These are phyloP conservation scores for Cotesia glomerata DNA, from an alignment of 1,140 invertebrate species.

Conservation along the genomic window DNA sequence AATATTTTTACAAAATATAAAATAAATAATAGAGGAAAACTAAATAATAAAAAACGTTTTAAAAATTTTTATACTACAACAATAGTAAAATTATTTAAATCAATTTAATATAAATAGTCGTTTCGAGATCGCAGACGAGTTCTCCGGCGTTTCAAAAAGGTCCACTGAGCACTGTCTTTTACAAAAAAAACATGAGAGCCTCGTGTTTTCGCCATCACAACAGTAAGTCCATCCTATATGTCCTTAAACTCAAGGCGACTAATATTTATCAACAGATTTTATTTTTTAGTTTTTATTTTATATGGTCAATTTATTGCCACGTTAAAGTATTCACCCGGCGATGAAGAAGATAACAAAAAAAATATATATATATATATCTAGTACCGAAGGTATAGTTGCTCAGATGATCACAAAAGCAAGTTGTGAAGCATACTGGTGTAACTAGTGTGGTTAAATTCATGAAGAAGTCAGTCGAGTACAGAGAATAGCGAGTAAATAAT, in stretches of 20 bases:
- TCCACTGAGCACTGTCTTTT: constrained; percentile 16
- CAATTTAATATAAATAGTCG: background rate
- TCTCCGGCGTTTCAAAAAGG: constrained; percentile 12
- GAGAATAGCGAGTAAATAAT: constrained; percentile 47
- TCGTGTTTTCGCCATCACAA: constrained; percentile 23
- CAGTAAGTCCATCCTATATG: constrained; percentile 11
- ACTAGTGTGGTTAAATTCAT: too few relatives aligned
- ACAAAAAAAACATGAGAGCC: background rate
- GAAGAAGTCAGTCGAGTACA: constrained; percentile 15
- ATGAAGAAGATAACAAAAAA: background rate
- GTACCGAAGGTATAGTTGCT: background rate
- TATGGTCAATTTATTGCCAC: too few relatives aligned
- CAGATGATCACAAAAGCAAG: constrained; percentile 15
- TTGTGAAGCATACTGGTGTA: constrained; percentile 34
- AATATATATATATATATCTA: too few relatives aligned
- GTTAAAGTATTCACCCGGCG: too few relatives aligned
- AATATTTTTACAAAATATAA: too few relatives aligned
- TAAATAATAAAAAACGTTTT: background rate
- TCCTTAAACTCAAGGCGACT: background rate
- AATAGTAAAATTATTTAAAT: background rate
- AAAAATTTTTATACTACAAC: background rate
- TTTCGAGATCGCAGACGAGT: constrained; percentile 14
- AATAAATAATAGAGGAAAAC: too few relatives aligned
- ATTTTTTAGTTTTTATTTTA: too few relatives aligned
- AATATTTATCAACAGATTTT: too few relatives aligned